These are phyloP conservation scores for Synanthedon andrenaeformis DNA, from an alignment of 2,888 invertebrate species.

Conservation along the genomic window DNA sequence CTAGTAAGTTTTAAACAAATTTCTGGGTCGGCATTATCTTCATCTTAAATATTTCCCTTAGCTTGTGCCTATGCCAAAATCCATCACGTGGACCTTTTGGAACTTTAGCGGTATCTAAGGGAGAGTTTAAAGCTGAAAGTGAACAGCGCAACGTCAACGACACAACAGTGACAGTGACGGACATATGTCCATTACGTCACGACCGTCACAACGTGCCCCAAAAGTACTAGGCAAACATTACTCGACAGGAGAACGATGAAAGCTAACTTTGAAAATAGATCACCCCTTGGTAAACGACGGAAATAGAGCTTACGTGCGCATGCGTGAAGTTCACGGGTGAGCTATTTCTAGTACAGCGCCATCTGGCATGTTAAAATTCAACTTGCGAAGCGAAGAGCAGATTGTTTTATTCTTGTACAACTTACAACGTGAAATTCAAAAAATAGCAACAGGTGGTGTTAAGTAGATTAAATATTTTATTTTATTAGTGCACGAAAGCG, in stretches of 20 bases:
- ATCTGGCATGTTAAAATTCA: constrained; percentile 7
- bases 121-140: too few species aligned
- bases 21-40: too few species aligned
- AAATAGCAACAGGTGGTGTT: too few species aligned
- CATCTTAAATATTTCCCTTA: too few species aligned
- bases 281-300: constrained; percentile 32
- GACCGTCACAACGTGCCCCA: constrained; percentile 45
- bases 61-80: too few species aligned
- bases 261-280: constrained; percentile 54
- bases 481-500: too few species aligned
- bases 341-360: constrained; percentile 23
- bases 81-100: too few species aligned
- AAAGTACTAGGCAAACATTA: constrained; percentile 54
- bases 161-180: constrained; percentile 44
- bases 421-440: too few species aligned
- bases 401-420: too few species aligned
- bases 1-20: too few species aligned
- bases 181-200: constrained; percentile 62
- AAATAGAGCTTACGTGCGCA: constrained; percentile 34
- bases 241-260: constrained; percentile 21
- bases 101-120: too few species aligned
- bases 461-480: too few species aligned
- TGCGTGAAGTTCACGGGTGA: constrained; percentile 10
- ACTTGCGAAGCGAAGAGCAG: neutral
- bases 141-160: neutral